Percentiles rank a stretch among this genome's conserved stretches.
These are phyloP conservation scores for Pachyrhynchus sulphureomaculatus DNA, from an alignment of 1,140 invertebrate species.

Conservation along the genomic window DNA sequence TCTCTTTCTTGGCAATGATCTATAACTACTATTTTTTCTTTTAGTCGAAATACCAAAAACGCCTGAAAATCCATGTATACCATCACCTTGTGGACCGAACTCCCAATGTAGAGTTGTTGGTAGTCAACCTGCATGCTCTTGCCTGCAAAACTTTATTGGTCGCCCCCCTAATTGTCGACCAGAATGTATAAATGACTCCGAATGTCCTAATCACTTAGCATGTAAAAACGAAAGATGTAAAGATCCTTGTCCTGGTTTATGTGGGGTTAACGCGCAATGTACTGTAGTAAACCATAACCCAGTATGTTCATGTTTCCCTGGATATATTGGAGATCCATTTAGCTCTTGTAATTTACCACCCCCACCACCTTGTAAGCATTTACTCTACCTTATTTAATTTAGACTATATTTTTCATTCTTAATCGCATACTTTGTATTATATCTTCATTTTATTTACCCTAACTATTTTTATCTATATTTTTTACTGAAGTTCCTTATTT, in stretches of 20 bases:
- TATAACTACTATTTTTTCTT: conserved; percentile 32
- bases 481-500: too few relatives aligned
- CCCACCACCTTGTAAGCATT: conserved; percentile 53
- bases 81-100: conserved; percentile 77
- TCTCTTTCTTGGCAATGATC: conserved; percentile 21
- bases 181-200: conserved; percentile 72
- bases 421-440: not conserved
- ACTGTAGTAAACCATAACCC: conserved; percentile 76
- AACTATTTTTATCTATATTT: too few relatives aligned
- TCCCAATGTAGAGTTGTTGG: conserved; percentile 73
- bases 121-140: conserved; percentile 72
- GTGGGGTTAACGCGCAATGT: conserved; percentile 72
- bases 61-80: conserved; percentile 64
- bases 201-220: conserved; percentile 71
- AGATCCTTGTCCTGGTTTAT: conserved; percentile 77
- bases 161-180: conserved; percentile 77
- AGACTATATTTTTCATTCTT: not conserved
- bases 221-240: conserved; percentile 78
- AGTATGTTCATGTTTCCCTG: conserved; percentile 67
- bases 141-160: conserved; percentile 71
- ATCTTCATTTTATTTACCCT: not conserved
- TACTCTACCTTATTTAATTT: not conserved
- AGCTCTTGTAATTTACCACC: conserved; percentile 56
- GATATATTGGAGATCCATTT: conserved; percentile 77
- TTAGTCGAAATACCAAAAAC: conserved; percentile 46